Conservation (phyloP, 1,140 invertebrate genomes). For the Drosophila nasuta region DNA sequence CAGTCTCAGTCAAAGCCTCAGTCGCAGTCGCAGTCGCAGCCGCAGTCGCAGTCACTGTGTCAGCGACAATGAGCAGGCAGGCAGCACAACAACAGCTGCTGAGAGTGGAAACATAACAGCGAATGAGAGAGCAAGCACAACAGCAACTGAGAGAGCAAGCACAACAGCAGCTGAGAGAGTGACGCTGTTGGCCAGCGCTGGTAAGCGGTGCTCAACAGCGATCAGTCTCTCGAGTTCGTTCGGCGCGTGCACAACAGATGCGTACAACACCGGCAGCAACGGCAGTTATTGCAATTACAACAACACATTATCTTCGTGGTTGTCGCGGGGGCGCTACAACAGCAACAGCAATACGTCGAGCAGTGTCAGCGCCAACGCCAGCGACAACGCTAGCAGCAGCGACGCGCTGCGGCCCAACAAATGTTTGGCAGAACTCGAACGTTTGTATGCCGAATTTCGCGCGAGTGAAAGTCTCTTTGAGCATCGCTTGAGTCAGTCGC, state of each 20-base stretch:
- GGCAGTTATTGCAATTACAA: background rate
- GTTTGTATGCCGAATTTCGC: slow-evolving; percentile 83
- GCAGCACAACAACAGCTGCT: slow-evolving; percentile 24
- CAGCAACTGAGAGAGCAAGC: slow-evolving; percentile 29
- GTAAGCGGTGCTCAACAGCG: slow-evolving; percentile 48
- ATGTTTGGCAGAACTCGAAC: slow-evolving; percentile 84
- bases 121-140: slow-evolving; percentile 4
- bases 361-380: background rate
- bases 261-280: slow-evolving; percentile 17
- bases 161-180: slow-evolving; percentile 25
- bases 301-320: slow-evolving; percentile 35
- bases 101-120: slow-evolving; percentile 9
- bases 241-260: slow-evolving; percentile 54
- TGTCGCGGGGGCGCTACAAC: slow-evolving; percentile 42
- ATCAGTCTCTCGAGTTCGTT: slow-evolving; percentile 77
- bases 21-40: slow-evolving; percentile 19
- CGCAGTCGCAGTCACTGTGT: slow-evolving; percentile 33
- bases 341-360: slow-evolving; percentile 14
- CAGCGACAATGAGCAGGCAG: slow-evolving; percentile 20
- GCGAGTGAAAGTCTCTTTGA: slow-evolving; percentile 81
- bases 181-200: slow-evolving; percentile 11
- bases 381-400: slow-evolving; percentile 20
- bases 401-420: slow-evolving; percentile 75
- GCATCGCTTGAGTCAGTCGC: slow-evolving; percentile 39
- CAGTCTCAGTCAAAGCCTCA: slow-evolving; percentile 25